phyloP scores from a whole-genome alignment of 2,888 invertebrate genomes.

The Willowsia nigromaculata region DNA sequence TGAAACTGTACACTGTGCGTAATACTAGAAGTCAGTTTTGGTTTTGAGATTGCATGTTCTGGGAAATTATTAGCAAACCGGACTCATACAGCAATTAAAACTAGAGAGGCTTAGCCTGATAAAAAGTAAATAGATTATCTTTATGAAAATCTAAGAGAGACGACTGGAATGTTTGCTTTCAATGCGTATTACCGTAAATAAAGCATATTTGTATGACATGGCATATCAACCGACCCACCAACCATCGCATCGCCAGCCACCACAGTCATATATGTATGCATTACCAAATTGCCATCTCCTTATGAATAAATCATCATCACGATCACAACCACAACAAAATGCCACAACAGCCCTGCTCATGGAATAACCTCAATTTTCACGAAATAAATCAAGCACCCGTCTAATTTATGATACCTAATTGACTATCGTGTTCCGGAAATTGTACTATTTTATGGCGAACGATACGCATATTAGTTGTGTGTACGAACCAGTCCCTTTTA shows the following conservation, averaged over 20 bases:
- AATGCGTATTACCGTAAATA: constrained; percentile 8
- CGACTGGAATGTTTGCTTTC: not conserved
- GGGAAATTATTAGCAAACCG: constrained; percentile 56
- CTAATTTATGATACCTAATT: constrained; percentile 71
- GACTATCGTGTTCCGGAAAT: constrained; percentile 67
- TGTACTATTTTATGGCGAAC: constrained; percentile 56
- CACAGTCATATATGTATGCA: not conserved
- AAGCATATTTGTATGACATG: constrained; percentile 14
- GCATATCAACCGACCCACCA: constrained; percentile 1
- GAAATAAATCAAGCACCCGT: constrained; percentile 61
- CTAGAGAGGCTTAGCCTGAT: constrained; percentile 47
- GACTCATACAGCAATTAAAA: constrained; percentile 60
- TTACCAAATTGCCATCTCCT: not conserved
- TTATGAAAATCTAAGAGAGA: constrained; percentile 36
- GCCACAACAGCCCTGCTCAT: constrained; percentile 13
- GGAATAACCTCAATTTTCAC: constrained; percentile 57
- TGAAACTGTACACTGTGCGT: not conserved
- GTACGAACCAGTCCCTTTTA: not conserved
- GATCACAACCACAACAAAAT: constrained; percentile 52
- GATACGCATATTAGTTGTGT: not conserved
- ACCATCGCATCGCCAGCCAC: not conserved
- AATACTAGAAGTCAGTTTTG: not conserved
- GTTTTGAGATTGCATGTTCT: constrained; percentile 24
- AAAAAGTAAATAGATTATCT: constrained; percentile 56
- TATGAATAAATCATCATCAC: constrained; percentile 56